These are phyloP conservation scores for Antechinus stuartii DNA, from an alignment of 2,113 vertebrate species.

Conservation along the genomic window DNA sequence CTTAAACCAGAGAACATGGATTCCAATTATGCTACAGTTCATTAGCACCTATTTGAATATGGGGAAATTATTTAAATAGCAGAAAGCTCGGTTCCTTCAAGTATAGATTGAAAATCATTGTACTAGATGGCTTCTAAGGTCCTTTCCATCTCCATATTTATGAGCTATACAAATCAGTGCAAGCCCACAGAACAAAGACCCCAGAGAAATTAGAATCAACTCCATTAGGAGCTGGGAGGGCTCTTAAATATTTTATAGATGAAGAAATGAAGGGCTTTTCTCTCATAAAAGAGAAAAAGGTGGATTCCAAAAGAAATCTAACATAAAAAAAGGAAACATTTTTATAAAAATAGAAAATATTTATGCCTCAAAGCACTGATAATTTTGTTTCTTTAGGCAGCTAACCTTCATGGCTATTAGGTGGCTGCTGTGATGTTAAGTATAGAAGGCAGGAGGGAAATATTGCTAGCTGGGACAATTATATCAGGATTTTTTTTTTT, in stretches of 20 bases:
- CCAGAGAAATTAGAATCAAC: background rate
- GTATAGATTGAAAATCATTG: background rate
- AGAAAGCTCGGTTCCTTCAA: background rate
- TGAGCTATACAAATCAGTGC: background rate
- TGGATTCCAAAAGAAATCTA: background rate
- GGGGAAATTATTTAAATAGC: background rate
- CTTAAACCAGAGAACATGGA: background rate
- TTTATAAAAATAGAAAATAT: background rate
- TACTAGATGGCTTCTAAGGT: background rate
- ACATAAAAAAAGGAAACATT: background rate
- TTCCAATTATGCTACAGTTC: background rate
- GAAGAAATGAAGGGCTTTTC: background rate
- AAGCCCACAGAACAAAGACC: background rate
- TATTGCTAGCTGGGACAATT: background rate
- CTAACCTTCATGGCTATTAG: background rate
- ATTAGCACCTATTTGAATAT: background rate
- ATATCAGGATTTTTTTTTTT: slow-evolving; percentile 9
- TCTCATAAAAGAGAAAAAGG: no score
- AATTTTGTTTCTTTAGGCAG: background rate
- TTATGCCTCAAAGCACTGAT: background rate
- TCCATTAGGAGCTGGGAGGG: background rate
- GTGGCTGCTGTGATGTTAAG: background rate
- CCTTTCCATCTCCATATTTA: background rate
- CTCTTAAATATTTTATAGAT: background rate
- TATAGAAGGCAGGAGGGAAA: background rate